Evolutionary conservation across 2,797 vertebrate species (phyloP), one percentile per base, ranked within the genome.

Genomic region (Gymnocypris eckloni): DNA sequence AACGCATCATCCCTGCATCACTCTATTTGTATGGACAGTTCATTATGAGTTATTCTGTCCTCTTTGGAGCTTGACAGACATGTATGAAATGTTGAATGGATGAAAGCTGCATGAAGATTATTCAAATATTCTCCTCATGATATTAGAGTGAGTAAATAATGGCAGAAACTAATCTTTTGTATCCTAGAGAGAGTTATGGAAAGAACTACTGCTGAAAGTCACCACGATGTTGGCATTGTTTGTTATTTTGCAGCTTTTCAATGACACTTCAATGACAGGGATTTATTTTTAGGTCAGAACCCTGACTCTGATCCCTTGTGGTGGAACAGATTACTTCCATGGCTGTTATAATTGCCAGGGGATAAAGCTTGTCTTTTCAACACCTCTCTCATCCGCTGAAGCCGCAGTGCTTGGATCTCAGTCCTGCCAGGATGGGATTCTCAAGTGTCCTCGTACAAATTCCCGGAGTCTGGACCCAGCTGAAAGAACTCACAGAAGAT

Each of bases 211-310:
- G 39, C 22, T 64, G 15, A 25, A 64, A 64, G 11, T 48, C 54
- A 61, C 11, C 16, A 73, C 15, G 54, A 64, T 43, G 52, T 22
- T 3, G 18, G 43, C 52, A 76, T 50, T 83, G 37, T 76, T 64
- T 76, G 59, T 88, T 86, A 85, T 73, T 76, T 78, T 87, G 76
- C 82, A 84, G 59, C 12, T 54, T 73, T 84, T 87, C 79, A 75
- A 76, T 72, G 41, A 39, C 39, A 67, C 41, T 77, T 76, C 70
- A 64, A 61, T 85, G 79, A 70, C 77, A 82, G 54, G 41, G 48
- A 76, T 87, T 87, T 90, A 87, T 88, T 90, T 89, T 86, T 88
- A 81, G 77, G 67, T 18, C n/a, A 59, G 75, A 75, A 39, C 77
- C 61, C 56, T 87, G 48, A 67, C 43, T 87, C 84, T 73, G 61